Conservation (phyloP, 53 echinoderm and acorn worm species). For the Actinopyga echinites region DNA sequence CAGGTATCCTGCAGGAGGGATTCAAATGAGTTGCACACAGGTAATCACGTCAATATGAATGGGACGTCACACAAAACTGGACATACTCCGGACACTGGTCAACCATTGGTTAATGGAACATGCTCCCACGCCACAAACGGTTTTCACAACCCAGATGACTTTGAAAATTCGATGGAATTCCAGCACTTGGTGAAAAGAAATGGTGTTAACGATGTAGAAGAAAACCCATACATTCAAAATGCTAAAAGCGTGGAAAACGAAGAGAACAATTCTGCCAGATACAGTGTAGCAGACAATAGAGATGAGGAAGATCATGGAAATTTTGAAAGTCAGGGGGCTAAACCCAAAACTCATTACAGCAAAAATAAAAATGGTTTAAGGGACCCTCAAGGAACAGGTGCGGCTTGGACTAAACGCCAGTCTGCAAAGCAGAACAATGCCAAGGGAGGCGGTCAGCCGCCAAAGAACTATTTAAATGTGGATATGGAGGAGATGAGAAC, state of each 20-base stretch:
- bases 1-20: neutral
- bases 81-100: neutral
- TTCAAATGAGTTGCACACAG: neutral
- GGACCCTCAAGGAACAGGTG: neutral
- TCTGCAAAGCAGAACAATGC: neutral
- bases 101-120: neutral
- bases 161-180: neutral
- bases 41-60: neutral
- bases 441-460: too few species aligned
- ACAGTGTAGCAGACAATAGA: neutral
- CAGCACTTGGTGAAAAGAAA: neutral
- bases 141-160: neutral
- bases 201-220: neutral
- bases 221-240: neutral
- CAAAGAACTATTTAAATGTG: constrained; percentile 15
- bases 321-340: constrained; percentile 74
- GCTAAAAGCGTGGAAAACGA: too few species aligned
- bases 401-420: neutral
- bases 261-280: too few species aligned
- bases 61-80: neutral
- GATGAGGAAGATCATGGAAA: neutral
- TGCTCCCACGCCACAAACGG: neutral
- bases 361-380: constrained; percentile 31
- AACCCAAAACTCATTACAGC: constrained; percentile 59
- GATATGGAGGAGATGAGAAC: neutral